A percentile compares a stretch with the other conserved stretches of the same genome.
phyloP scores from a whole-genome alignment of 2,888 invertebrate genomes.

The Blomia tropicalis region DNA sequence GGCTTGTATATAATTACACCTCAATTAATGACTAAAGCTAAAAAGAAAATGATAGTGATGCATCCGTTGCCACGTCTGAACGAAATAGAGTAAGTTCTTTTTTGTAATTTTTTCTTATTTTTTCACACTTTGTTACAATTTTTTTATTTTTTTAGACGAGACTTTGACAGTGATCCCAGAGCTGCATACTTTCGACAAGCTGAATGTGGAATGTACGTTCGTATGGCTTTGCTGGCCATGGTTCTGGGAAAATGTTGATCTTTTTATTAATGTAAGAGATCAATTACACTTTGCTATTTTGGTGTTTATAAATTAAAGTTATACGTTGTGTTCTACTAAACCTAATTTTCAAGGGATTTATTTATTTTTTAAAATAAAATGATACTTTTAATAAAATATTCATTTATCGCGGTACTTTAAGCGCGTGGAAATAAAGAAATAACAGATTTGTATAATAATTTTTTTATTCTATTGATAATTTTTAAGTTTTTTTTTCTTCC shows the following conservation, averaged over 20 bases:
- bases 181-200: slow-evolving; percentile 98
- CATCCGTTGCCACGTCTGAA: slow-evolving; percentile 87
- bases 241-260: slow-evolving; percentile 50
- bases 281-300: background rate
- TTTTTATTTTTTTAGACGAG: slow-evolving; percentile 47
- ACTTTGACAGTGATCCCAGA: slow-evolving; percentile 86
- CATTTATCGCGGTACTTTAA: no score
- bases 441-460: no score
- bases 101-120: slow-evolving; percentile 10
- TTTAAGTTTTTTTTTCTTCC: no score
- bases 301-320: background rate
- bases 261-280: background rate
- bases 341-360: no score
- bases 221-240: slow-evolving; percentile 91
- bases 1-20: slow-evolving; percentile 82
- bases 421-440: no score
- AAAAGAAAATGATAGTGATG: slow-evolving; percentile 84
- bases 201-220: slow-evolving; percentile 90
- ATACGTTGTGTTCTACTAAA: no score
- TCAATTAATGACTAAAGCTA: slow-evolving; percentile 81
- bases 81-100: slow-evolving; percentile 50
- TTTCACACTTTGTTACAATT: no score
- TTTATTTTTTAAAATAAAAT: no score
- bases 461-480: no score
- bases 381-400: no score